phyloP scores from a whole-genome alignment of 2,797 vertebrate species.

The Tachyglossus aculeatus region DNA sequence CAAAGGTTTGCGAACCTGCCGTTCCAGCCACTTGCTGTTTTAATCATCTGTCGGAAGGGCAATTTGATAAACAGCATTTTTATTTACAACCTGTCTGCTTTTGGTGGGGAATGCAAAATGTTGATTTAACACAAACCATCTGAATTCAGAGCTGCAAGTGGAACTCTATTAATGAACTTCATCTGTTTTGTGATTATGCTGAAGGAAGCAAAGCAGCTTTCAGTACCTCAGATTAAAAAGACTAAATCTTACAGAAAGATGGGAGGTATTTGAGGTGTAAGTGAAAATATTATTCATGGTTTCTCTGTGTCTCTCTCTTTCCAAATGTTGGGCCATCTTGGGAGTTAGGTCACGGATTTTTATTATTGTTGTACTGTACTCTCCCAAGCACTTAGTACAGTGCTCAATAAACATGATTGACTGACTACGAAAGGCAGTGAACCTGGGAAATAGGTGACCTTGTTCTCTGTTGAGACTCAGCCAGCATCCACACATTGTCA shows the following conservation, averaged over 20 bases:
- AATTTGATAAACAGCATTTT: conserved; percentile 5
- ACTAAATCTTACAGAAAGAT: neutral
- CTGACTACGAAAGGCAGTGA: too few relatives aligned
- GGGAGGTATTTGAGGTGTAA: neutral
- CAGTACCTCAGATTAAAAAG: neutral
- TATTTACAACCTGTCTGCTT: conserved; percentile 34
- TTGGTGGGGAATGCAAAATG: conserved; percentile 6
- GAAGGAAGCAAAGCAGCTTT: neutral
- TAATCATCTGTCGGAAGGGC: conserved; percentile 7
- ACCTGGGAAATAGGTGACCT: too few relatives aligned
- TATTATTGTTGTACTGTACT: too few relatives aligned
- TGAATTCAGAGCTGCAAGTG: conserved; percentile 4
- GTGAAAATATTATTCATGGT: neutral
- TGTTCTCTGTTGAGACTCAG: too few relatives aligned
- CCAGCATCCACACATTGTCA: too few relatives aligned
- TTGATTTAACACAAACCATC: conserved; percentile 19
- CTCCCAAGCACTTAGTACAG: too few relatives aligned
- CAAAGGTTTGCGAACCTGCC: conserved; percentile 4
- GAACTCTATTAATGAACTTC: conserved; percentile 37
- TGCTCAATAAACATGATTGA: too few relatives aligned
- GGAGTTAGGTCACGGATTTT: too few relatives aligned
- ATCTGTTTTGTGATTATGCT: conserved; percentile 7
- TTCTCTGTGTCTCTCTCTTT: neutral
- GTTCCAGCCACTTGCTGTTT: neutral
- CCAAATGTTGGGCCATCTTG: too few relatives aligned